Conservation (phyloP, 2,888 invertebrate genomes). For the Drosophila stalkeri region DNA sequence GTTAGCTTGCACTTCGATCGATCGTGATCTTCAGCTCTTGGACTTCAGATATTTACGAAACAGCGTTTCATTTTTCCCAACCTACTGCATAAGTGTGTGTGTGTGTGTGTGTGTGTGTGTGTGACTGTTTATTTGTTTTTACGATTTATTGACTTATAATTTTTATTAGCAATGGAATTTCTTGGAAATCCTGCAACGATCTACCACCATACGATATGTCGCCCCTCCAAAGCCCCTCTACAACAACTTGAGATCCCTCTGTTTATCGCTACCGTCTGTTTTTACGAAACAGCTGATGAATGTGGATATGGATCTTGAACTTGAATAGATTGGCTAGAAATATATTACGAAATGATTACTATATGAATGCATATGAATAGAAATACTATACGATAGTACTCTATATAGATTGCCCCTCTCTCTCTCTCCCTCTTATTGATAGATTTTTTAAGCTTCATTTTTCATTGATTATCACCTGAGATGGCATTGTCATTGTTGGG, state of each 20-base stretch:
- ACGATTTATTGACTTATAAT: slow-evolving; percentile 81
- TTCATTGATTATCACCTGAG: slow-evolving; percentile 14
- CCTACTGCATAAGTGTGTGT: slow-evolving; percentile 5
- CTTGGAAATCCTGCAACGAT: slow-evolving; percentile 68
- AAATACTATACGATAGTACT: neutral
- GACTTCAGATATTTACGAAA: slow-evolving; percentile 33
- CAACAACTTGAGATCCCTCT: neutral
- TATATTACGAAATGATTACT: neutral
- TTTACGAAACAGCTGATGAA: slow-evolving; percentile 45
- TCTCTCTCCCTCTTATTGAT: neutral
- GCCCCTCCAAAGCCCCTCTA: slow-evolving; percentile 3
- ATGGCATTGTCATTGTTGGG: neutral
- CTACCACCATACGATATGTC: slow-evolving; percentile 60
- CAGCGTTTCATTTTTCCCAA: slow-evolving; percentile 65
- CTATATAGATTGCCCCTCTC: neutral
- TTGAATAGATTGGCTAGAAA: neutral
- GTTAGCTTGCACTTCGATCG: slow-evolving; percentile 35
- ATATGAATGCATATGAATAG: neutral
- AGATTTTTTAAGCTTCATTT: slow-evolving; percentile 3
- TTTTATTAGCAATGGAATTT: slow-evolving; percentile 79
- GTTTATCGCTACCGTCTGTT: slow-evolving; percentile 36
- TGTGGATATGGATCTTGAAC: slow-evolving; percentile 11
- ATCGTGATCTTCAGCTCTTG: slow-evolving; percentile 29
- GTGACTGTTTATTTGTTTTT: slow-evolving; percentile 63
- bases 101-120: slow-evolving; percentile 14